These are phyloP conservation scores for Maniola hyperantus DNA, from an alignment of 2,888 invertebrate species.

Conservation along the genomic window DNA sequence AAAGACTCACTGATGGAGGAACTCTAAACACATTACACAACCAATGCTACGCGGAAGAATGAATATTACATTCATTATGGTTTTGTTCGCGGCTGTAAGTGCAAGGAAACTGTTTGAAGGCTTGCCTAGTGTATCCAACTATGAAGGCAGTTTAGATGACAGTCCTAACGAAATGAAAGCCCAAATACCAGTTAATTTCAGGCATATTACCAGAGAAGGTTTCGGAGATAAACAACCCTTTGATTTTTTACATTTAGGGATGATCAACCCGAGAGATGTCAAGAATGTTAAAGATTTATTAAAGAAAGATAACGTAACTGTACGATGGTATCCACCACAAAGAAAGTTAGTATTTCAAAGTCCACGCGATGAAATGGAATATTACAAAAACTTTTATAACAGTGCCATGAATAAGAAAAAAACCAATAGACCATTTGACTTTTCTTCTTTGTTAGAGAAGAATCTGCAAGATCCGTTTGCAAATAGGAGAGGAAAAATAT, in stretches of 20 bases:
- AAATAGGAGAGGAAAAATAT: background rate
- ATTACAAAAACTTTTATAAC: constrained; percentile 31
- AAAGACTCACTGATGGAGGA: constrained; percentile 18
- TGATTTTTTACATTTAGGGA: constrained; percentile 45
- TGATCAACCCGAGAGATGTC: constrained; percentile 35
- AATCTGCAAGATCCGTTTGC: constrained; percentile 39
- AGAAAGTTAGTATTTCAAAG: constrained; percentile 28
- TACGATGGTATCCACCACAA: background rate
- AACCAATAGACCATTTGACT: constrained; percentile 37
- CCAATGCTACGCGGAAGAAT: constrained; percentile 28
- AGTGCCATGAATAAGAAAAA: background rate
- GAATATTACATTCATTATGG: constrained; percentile 24
- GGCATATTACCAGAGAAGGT: constrained; percentile 53
- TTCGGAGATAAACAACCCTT: constrained; percentile 49
- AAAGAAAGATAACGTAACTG: constrained; percentile 1
- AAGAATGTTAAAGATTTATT: constrained; percentile 39
- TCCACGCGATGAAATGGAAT: constrained; percentile 40
- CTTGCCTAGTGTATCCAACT: background rate
- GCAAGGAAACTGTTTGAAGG: constrained; percentile 17
- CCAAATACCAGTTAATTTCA: constrained; percentile 50
- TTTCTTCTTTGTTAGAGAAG: constrained; percentile 43
- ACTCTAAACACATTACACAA: constrained; percentile 24
- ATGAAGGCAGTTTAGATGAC: background rate
- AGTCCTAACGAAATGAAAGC: background rate
- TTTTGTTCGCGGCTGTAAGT: constrained; percentile 21